A percentile compares a stretch with the other conserved stretches of the same genome.
phyloP scores from a whole-genome alignment of 2,888 invertebrate species.

The Noctua janthe region DNA sequence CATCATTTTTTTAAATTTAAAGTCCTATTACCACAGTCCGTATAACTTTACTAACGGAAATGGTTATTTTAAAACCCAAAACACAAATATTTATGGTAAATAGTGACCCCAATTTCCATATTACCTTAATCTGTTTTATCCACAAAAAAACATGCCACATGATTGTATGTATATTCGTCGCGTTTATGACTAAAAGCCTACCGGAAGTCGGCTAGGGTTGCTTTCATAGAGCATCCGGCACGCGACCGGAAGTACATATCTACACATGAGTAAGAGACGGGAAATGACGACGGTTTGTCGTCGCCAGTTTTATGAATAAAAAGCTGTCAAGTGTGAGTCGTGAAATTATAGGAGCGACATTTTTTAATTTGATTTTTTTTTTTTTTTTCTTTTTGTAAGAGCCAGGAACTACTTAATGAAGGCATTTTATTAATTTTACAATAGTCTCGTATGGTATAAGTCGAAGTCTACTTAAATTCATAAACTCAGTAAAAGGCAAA shows the following conservation, averaged over 20 bases:
- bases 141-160: constrained; percentile 47
- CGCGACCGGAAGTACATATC: constrained; percentile 67
- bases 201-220: constrained; percentile 72
- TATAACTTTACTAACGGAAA: constrained; percentile 14
- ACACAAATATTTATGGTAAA: constrained; percentile 27
- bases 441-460: not conserved
- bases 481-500: not conserved
- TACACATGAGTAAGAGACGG: constrained; percentile 66
- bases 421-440: not conserved
- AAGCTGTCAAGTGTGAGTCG: constrained; percentile 47
- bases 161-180: constrained; percentile 53
- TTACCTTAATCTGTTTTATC: constrained; percentile 22
- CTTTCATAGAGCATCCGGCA: constrained; percentile 72
- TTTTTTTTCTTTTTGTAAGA: no score
- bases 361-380: not conserved
- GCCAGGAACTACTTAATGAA: not conserved
- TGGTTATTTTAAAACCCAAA: not conserved
- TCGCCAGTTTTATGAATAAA: constrained; percentile 61
- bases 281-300: constrained; percentile 68
- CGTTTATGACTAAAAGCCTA: constrained; percentile 69
- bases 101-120: constrained; percentile 13
- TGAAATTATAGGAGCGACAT: not conserved
- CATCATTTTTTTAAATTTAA: not conserved
- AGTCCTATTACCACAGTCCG: not conserved
- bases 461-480: not conserved